phyloP scores from a whole-genome alignment of 1,140 invertebrate genomes.

The Latrodectus geometricus region DNA sequence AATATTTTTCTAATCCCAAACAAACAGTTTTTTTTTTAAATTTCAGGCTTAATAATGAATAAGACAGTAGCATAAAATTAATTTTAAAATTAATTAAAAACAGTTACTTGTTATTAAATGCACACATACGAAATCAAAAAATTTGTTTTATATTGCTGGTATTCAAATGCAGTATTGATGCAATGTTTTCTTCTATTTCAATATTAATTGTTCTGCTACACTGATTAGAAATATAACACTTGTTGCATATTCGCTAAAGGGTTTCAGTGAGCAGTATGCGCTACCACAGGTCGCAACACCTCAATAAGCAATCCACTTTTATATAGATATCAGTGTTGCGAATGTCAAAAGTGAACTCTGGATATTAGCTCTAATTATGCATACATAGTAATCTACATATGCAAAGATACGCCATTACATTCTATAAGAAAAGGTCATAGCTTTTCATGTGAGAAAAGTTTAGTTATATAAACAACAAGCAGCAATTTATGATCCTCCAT shows the following conservation, averaged over 20 bases:
- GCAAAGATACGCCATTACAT: conserved; percentile 11
- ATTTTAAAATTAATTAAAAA: too few relatives aligned
- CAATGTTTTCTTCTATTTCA: too few relatives aligned
- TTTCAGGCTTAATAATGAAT: too few relatives aligned
- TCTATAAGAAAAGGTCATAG: conserved; percentile 12
- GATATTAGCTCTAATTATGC: conserved; percentile 29
- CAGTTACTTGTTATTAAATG: too few relatives aligned
- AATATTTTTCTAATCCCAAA: too few relatives aligned
- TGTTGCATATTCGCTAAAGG: neutral
- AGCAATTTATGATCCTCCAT: conserved; percentile 2
- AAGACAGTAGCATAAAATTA: too few relatives aligned
- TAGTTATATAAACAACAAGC: conserved; percentile 24
- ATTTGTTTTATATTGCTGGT: too few relatives aligned
- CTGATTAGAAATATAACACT: too few relatives aligned
- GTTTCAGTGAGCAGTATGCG: conserved; percentile 30
- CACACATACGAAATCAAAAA: too few relatives aligned
- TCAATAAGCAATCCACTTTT: conserved; percentile 23
- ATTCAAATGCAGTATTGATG: too few relatives aligned
- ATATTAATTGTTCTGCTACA: too few relatives aligned
- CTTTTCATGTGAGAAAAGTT: conserved; percentile 10
- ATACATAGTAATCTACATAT: conserved; percentile 17
- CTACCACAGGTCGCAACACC: conserved; percentile 49
- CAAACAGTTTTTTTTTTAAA: too few relatives aligned
- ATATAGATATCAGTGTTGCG: conserved; percentile 34
- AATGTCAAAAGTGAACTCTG: conserved; percentile 14